Evolutionary conservation across 2,888 invertebrate species (phyloP), one percentile per base, ranked within the genome.

Genomic region (Maniola hyperantus): DNA sequence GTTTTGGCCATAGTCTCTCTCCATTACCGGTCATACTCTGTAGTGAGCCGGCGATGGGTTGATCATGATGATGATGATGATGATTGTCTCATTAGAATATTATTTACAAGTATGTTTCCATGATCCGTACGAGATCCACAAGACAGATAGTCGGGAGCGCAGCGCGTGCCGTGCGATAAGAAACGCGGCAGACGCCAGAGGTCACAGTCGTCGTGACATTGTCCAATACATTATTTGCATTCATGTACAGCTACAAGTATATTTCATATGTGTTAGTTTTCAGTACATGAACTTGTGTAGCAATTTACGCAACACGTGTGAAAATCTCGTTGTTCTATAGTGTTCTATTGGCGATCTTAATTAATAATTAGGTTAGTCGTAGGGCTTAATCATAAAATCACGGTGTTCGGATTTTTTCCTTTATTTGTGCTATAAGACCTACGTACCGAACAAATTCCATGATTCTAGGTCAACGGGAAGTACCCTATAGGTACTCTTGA

Each of bases 111-210:
- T 26, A 42, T 59, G 33, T 66, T 59, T 55, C 58, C 33, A 59
- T 63, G 26, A 26, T 69, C 46, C 53, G 67, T 65, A 50, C 48
- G 42, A 54, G 26, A 15, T 44, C 50, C 20, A 39, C 65, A 63
- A 70, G 60, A 66, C 68, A 66, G 36, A 65, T 68, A 55, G 68
- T 61, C 64, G 62, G 44, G 63, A 46, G 57, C 50, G 51, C 39
- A 65, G 64, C 71, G 66, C 71, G 71, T 71, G 70, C 70, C 70
- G 54, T 20, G 34, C 39, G 71, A 71, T 71, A 71, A 71, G 62
- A 26, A 20, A 57, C 61, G 26, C 55, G 60, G 36, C 42, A 60
- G 46, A 68, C 63, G 58, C 50, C 53, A 53, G 46, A 55, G 65
- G 64, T 67, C 67, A 63, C 46, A 34, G 20, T 48, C 59, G 33